These are phyloP conservation scores for Microchirus variegatus DNA, from an alignment of 2,797 vertebrate species.

Conservation along the genomic window DNA sequence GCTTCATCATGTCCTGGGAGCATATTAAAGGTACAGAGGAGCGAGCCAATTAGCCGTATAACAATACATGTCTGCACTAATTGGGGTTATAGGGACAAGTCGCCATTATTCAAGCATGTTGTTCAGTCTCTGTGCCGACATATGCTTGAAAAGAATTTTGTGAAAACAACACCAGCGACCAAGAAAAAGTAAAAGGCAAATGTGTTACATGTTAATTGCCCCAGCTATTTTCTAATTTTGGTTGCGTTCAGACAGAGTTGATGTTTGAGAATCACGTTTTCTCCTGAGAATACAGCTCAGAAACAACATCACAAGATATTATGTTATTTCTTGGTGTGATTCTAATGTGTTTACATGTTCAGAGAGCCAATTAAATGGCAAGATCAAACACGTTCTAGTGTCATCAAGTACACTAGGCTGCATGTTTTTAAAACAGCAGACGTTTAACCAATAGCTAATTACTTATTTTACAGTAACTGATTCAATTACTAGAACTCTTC, in stretches of 20 bases:
- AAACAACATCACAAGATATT: conserved; percentile 40
- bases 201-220: not conserved
- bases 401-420: conserved; percentile 19
- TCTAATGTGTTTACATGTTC: conserved; percentile 62
- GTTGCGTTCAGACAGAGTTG: conserved; percentile 11
- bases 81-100: conserved; percentile 37
- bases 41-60: conserved; percentile 68
- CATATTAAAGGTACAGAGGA: conserved; percentile 62
- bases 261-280: not conserved
- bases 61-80: conserved; percentile 65
- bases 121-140: not conserved
- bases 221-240: not conserved
- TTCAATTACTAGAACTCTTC: too few species aligned
- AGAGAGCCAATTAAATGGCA: conserved; percentile 74
- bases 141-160: not conserved
- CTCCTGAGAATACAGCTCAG: conserved; percentile 30
- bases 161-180: too few species aligned
- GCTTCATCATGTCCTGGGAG: conserved; percentile 56
- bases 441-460: too few species aligned
- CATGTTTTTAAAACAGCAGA: conserved; percentile 1
- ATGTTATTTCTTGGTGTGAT: conserved; percentile 55
- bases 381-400: conserved; percentile 67
- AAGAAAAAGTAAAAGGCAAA: not conserved
- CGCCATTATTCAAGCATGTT: conserved; percentile 44
- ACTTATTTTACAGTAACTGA: too few species aligned